These are phyloP conservation scores for Butorides virescens DNA, from an alignment of 2,113 vertebrate species.

Conservation along the genomic window DNA sequence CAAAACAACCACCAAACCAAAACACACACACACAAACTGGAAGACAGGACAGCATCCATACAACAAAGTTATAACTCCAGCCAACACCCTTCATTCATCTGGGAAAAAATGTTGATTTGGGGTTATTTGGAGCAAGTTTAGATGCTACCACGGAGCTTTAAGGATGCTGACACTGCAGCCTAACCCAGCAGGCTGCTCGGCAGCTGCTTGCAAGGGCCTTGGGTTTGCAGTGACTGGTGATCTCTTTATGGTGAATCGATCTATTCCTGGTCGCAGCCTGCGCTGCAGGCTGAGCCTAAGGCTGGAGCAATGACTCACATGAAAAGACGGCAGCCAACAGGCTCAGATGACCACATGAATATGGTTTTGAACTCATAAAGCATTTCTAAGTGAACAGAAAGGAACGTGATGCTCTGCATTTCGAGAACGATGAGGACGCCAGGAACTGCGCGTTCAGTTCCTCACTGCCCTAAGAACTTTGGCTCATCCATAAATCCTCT, in stretches of 20 bases:
- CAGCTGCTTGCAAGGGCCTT: not conserved
- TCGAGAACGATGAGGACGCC: not conserved
- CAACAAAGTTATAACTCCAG: not conserved
- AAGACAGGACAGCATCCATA: not conserved
- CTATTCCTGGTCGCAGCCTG: not conserved
- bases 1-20: not conserved
- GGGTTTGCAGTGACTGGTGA: not conserved
- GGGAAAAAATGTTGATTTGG: not conserved
- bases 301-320: not conserved
- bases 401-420: accelerated
- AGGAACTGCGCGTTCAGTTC: not conserved
- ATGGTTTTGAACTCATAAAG: not conserved
- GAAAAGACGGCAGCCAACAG: not conserved
- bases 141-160: not conserved
- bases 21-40: not conserved
- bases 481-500: not conserved
- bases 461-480: not conserved
- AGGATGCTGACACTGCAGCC: not conserved
- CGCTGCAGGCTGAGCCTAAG: not conserved
- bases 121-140: not conserved
- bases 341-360: not conserved
- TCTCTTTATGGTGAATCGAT: accelerated
- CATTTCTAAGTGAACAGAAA: not conserved
- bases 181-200: not conserved
- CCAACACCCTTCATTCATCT: not conserved